Evolutionary conservation across 2,888 invertebrate genomes (phyloP).

Genomic region (Dryadula phaetusa): DNA sequence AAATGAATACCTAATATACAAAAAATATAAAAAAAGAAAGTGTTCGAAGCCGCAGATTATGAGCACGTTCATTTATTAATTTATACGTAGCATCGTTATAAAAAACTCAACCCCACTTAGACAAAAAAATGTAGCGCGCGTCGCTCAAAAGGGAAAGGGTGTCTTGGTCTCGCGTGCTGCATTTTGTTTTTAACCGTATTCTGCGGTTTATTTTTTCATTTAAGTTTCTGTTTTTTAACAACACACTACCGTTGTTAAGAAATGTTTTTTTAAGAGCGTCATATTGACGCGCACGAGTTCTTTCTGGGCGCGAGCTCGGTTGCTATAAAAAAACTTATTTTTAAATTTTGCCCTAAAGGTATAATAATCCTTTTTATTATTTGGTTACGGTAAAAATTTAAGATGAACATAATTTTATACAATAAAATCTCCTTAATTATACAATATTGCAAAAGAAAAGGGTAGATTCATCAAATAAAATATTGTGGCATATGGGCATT

Average conservation of each 20-base stretch:
- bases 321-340: conserved; percentile 76
- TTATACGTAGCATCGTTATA: conserved; percentile 79
- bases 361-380: conserved; percentile 70
- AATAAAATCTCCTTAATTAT: conserved; percentile 63
- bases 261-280: conserved; percentile 79
- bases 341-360: conserved; percentile 71
- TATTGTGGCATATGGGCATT: conserved; percentile 66
- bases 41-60: conserved; percentile 81
- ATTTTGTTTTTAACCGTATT: conserved; percentile 79
- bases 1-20: conserved; percentile 76
- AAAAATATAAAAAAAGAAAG: conserved; percentile 81
- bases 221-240: conserved; percentile 82
- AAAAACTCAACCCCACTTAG: conserved; percentile 80
- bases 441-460: conserved; percentile 55
- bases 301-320: conserved; percentile 69
- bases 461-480: conserved; percentile 57
- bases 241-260: conserved; percentile 80
- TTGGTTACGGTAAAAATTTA: conserved; percentile 77
- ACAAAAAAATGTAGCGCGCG: conserved; percentile 79
- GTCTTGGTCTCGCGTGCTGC: conserved; percentile 81
- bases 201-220: conserved; percentile 82
- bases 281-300: conserved; percentile 71
- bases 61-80: conserved; percentile 84
- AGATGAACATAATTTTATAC: conserved; percentile 60
- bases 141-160: conserved; percentile 83